These are phyloP conservation scores for Epizoanthus stellaris DNA, from an alignment of 92 coral and sea anemone genomes.

Conservation along the genomic window DNA sequence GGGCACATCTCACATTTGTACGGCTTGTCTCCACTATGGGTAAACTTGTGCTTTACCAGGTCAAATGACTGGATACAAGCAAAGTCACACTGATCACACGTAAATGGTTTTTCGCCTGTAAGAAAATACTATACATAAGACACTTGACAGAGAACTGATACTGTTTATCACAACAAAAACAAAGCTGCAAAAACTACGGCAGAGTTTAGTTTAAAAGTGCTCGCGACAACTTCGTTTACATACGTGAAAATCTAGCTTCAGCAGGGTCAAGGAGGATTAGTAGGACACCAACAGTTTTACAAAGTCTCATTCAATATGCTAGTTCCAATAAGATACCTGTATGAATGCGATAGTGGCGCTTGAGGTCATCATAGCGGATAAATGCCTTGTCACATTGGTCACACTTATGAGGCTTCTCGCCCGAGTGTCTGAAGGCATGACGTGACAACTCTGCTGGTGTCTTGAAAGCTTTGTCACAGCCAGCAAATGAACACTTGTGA, in stretches of 20 bases:
- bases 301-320: neutral
- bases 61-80: slow-evolving; percentile 99
- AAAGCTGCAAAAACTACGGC: neutral
- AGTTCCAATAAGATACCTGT: slow-evolving; percentile 68
- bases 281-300: no score
- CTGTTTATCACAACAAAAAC: neutral
- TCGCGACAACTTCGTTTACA: no score
- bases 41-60: slow-evolving; percentile 96
- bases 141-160: neutral
- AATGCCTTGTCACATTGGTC: slow-evolving; percentile 99
- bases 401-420: slow-evolving; percentile 98
- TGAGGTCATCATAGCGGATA: slow-evolving; percentile 96
- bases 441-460: slow-evolving; percentile 98
- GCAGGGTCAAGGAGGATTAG: no score
- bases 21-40: slow-evolving; percentile 98
- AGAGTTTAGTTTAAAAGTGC: neutral
- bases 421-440: slow-evolving; percentile 97
- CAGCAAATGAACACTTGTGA: slow-evolving; percentile 81
- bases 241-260: no score
- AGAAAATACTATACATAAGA: neutral
- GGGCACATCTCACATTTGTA: slow-evolving; percentile 95
- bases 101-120: slow-evolving; percentile 91
- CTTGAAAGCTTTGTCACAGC: slow-evolving; percentile 97
- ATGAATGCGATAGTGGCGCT: slow-evolving; percentile 98
- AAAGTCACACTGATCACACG: slow-evolving; percentile 94